Percentiles rank a stretch among this genome's conserved stretches.
phyloP scores from a whole-genome alignment of 1,140 invertebrate genomes.

The Harlomillsia oculata region DNA sequence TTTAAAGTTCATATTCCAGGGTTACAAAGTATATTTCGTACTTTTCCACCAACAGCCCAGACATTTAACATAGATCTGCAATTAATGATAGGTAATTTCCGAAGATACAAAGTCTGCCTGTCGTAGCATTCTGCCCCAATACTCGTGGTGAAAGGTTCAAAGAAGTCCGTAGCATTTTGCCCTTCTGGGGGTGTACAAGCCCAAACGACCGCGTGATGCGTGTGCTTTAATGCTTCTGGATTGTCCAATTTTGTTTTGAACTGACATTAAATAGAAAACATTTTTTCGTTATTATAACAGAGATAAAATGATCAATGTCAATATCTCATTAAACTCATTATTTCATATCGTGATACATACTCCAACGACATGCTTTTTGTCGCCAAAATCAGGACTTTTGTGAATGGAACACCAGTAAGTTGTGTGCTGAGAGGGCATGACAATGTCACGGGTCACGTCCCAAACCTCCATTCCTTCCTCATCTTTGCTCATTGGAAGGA shows the following conservation, averaged over 20 bases:
- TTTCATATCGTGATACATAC: conserved; percentile 39
- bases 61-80: conserved; percentile 20
- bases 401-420: conserved; percentile 80
- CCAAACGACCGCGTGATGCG: neutral
- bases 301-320: neutral
- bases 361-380: conserved; percentile 70
- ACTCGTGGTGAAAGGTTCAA: neutral
- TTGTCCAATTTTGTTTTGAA: neutral
- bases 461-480: neutral
- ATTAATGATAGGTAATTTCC: conserved; percentile 14
- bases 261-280: conserved; percentile 1
- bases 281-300: no score
- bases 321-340: neutral
- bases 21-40: no score
- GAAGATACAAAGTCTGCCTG: no score
- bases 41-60: conserved; percentile 26
- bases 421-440: conserved; percentile 43
- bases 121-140: neutral
- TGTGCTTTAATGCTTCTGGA: neutral
- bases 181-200: neutral
- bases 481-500: neutral
- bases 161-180: neutral
- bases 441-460: neutral
- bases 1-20: no score
- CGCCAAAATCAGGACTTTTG: conserved; percentile 53